Base-by-base conservation (phyloP, 2,797 vertebrate genomes). In the Scarus forsteni region DNA sequence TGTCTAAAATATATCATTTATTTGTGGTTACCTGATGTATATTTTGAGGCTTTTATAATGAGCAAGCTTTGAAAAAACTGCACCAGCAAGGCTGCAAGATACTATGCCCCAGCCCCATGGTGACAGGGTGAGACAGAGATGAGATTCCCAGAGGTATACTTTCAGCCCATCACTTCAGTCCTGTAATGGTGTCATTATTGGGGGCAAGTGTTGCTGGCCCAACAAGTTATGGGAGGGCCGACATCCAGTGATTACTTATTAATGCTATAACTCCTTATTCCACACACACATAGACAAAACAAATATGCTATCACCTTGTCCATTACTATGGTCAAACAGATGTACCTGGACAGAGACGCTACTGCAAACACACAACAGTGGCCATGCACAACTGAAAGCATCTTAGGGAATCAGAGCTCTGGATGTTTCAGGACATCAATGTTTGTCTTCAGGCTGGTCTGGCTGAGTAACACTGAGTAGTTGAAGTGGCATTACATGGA, bases 201-300 rank as follows among this genome's bases (percentile, higher is more conserved):
- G 77, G 88, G 88, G 88, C 91, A 93, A 92, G 84, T 73, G 85
- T 88, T 90, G 79, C 79, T 74, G 84, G 87, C 65, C 83, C 70
- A 75, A 83, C 83, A 84, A 88, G 85, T 85, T 90, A 87, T 66
- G 58, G 77, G 75, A 86, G 70, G 82, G 58, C 79, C 88, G 83
- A 82, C 75, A 90, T 80, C 77, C 78, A 83, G 80, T 63, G 79
- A 92, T 93, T 84, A 92, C 88, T 92, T 92, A 93, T 93, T 92
- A 89, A 94, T 93, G 88, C 39, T 53, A 27, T 46, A 55, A 61
- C 34, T 80, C 68, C 82, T 80, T 67, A 85, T 86, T 86, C 88
- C 73, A 83, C 81, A 79, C 58, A 84, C 66, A 81, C 13, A 66
- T 6, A 52, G 5, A 64, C 43, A 83, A 84, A 80, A 79, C 75